These are phyloP conservation scores for Lobophora halterata DNA, from an alignment of 2,888 invertebrate genomes.

Conservation along the genomic window DNA sequence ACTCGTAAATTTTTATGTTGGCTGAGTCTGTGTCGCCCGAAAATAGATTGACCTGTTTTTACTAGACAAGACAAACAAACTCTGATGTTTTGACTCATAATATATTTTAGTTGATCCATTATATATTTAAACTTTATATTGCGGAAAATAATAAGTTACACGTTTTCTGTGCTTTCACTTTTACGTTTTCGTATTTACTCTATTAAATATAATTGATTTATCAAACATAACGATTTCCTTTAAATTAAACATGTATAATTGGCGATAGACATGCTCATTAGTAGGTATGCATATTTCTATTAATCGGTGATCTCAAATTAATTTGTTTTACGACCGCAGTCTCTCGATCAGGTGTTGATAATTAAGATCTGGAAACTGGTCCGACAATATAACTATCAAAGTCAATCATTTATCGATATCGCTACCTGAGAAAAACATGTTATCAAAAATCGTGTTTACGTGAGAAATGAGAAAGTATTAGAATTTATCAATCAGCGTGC, in stretches of 20 bases:
- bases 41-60: constrained; percentile 44
- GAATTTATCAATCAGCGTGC: no score
- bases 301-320: constrained; percentile 46
- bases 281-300: constrained; percentile 53
- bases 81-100: constrained; percentile 3
- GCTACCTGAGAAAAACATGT: no score
- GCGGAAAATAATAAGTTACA: no score
- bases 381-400: neutral
- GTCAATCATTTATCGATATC: constrained; percentile 1
- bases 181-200: no score
- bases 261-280: constrained; percentile 44
- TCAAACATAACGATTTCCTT: constrained; percentile 14
- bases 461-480: no score
- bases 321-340: constrained; percentile 43
- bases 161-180: no score
- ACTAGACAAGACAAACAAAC: constrained; percentile 7
- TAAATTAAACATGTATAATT: constrained; percentile 38
- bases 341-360: constrained; percentile 38
- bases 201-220: constrained; percentile 10
- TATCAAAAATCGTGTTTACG: no score
- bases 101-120: neutral
- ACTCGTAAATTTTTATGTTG: constrained; percentile 36
- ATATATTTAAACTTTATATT: no score
- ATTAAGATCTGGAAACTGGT: constrained; percentile 32
- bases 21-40: constrained; percentile 33